phyloP scores from a whole-genome alignment of 2,797 vertebrate species.

The Mionectes olivaceus region DNA sequence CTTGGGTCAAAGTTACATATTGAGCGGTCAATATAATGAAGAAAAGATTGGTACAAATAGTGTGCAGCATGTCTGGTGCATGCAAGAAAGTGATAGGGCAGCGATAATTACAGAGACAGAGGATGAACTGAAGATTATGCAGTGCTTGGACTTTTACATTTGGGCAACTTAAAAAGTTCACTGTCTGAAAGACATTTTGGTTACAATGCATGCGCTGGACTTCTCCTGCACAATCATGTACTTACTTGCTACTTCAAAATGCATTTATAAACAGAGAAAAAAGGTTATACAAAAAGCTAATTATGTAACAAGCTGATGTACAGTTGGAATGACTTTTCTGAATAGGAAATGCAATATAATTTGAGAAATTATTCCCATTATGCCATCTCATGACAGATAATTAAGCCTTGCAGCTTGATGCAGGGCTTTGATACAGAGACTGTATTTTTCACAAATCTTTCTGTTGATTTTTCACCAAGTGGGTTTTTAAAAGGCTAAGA shows the following conservation, averaged over 20 bases:
- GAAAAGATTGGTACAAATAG: neutral
- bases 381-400: neutral
- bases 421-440: neutral
- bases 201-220: neutral
- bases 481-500: neutral
- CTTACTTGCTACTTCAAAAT: neutral
- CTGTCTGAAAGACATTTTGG: neutral
- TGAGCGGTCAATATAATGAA: neutral
- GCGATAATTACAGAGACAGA: neutral
- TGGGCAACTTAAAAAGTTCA: neutral
- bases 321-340: neutral
- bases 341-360: neutral
- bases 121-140: neutral
- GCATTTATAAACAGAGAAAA: neutral
- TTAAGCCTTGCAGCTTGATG: neutral
- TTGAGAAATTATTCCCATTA: neutral
- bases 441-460: neutral
- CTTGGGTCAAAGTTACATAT: neutral
- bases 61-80: neutral
- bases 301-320: neutral
- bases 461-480: neutral
- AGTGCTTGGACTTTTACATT: neutral
- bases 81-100: neutral
- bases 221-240: neutral
- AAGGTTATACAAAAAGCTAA: neutral